Evolutionary conservation across 2,888 invertebrate genomes (phyloP).

Genomic region (Melolontha melolontha): DNA sequence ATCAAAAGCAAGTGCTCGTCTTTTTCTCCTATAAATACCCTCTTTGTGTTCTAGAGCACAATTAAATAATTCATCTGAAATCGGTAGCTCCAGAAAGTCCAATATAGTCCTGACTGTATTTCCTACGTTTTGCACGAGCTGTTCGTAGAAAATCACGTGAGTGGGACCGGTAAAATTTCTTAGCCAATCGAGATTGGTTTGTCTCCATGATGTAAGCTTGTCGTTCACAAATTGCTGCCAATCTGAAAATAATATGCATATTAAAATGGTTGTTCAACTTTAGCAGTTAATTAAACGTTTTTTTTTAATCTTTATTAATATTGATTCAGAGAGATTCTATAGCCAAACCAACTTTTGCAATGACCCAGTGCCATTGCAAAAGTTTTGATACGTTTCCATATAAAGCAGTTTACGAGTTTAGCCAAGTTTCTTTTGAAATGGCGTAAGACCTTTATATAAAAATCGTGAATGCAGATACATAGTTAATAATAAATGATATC

Average conservation of each 20-base stretch:
- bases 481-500: too few relatives aligned
- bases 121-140: constrained; percentile 67
- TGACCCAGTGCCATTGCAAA: too few relatives aligned
- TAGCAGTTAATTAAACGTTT: too few relatives aligned
- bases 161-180: constrained; percentile 76
- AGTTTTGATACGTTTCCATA: too few relatives aligned
- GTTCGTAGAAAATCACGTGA: constrained; percentile 78
- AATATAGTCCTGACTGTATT: constrained; percentile 71
- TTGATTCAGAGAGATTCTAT: too few relatives aligned
- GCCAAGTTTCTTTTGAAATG: too few relatives aligned
- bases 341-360: too few relatives aligned
- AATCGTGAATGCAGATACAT: too few relatives aligned
- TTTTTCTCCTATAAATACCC: constrained; percentile 78
- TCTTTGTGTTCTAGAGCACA: constrained; percentile 63
- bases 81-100: constrained; percentile 52
- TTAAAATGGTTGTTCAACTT: too few relatives aligned
- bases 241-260: constrained; percentile 66
- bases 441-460: too few relatives aligned
- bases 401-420: too few relatives aligned
- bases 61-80: constrained; percentile 54
- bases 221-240: constrained; percentile 79
- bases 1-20: constrained; percentile 75
- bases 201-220: constrained; percentile 76
- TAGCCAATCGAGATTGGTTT: constrained; percentile 78
- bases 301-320: too few relatives aligned